Percentiles rank a stretch among this genome's conserved stretches.
phyloP scores from a whole-genome alignment of 2,113 vertebrate genomes.

The Melanostigma gelatinosum region DNA sequence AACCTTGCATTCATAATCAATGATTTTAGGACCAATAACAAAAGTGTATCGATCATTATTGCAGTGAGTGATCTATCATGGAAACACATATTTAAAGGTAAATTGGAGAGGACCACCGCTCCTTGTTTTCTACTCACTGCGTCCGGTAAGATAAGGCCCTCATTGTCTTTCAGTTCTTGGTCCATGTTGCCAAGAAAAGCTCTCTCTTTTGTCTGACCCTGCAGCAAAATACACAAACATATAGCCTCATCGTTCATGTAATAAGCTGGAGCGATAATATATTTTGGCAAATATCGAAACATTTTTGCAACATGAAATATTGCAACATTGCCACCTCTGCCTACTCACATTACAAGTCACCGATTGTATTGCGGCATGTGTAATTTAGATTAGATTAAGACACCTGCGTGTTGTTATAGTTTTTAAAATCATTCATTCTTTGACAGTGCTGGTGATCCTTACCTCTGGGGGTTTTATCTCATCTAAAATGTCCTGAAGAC shows the following conservation, averaged over 20 bases:
- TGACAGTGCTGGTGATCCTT: not conserved
- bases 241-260: not conserved
- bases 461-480: conserved; percentile 34
- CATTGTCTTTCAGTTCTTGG: conserved; percentile 44
- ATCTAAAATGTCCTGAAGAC: conserved; percentile 33
- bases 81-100: not conserved
- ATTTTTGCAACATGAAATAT: not conserved
- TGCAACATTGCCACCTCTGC: not conserved
- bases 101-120: not conserved
- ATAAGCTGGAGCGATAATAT: not conserved
- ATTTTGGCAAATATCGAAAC: not conserved
- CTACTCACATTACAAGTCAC: not conserved
- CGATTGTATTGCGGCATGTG: not conserved
- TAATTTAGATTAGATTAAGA: not conserved
- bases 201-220: conserved; percentile 59
- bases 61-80: not conserved
- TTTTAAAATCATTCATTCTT: not conserved
- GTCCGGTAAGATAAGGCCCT: conserved; percentile 9
- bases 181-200: conserved; percentile 48
- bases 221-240: not conserved
- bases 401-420: not conserved
- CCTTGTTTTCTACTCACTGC: conserved; percentile 39
- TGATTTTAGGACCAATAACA: not conserved
- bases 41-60: not conserved
- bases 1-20: not conserved